phyloP scores from a whole-genome alignment of 2,888 invertebrate species.

The Serrognathus titanus region DNA sequence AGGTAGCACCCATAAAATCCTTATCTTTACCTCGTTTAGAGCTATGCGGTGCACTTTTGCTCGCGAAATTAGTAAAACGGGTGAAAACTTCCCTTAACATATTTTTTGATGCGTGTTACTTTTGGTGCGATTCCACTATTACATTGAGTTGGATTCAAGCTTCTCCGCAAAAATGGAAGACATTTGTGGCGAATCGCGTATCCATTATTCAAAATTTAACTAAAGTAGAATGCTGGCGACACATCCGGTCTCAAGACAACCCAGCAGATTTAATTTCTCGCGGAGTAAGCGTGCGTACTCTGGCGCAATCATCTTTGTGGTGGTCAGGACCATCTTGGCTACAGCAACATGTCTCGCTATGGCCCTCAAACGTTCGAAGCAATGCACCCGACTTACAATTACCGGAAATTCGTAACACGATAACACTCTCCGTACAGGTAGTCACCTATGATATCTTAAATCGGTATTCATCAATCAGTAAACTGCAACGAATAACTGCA shows the following conservation, averaged over 20 bases:
- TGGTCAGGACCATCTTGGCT: slow-evolving; percentile 11
- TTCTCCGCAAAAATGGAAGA: slow-evolving; percentile 10
- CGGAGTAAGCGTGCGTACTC: slow-evolving; percentile 17
- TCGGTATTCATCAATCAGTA: slow-evolving; percentile 12
- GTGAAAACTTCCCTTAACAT: slow-evolving; percentile 10
- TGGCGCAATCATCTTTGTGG: slow-evolving; percentile 13
- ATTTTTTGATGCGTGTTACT: too few species aligned
- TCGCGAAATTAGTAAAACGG: slow-evolving; percentile 20
- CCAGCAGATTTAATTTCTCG: slow-evolving; percentile 34
- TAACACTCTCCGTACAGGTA: too few species aligned
- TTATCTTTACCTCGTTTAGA: slow-evolving; percentile 31
- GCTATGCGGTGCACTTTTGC: slow-evolving; percentile 30
- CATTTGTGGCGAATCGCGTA: slow-evolving; percentile 31
- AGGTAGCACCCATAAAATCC: slow-evolving; percentile 14
- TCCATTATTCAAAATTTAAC: slow-evolving; percentile 28
- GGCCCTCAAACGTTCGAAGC: too few species aligned
- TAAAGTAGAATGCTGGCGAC: slow-evolving; percentile 24
- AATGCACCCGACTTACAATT: too few species aligned
- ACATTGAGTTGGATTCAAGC: too few species aligned
- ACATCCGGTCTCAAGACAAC: slow-evolving; percentile 29
- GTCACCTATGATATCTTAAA: slow-evolving; percentile 10
- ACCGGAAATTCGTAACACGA: too few species aligned
- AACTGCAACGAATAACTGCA: slow-evolving; percentile 11
- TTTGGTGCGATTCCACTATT: too few species aligned
- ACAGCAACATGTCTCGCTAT: too few species aligned